These are phyloP conservation scores for Alouatta palliata DNA, from an alignment of 2,113 vertebrate species.

Conservation along the genomic window DNA sequence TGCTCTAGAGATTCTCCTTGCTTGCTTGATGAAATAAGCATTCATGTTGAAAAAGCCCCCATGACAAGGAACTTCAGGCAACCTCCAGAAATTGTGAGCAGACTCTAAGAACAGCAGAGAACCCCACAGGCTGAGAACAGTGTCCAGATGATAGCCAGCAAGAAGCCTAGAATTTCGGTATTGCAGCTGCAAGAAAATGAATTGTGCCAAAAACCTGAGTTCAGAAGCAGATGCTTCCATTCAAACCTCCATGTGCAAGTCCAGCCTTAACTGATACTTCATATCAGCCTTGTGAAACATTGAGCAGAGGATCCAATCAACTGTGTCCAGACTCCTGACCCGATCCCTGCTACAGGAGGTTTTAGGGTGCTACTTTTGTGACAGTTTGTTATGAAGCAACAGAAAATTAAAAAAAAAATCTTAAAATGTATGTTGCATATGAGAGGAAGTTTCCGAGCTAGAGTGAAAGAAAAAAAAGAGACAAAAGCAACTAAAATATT, in stretches of 20 bases:
- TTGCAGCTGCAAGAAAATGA: not conserved
- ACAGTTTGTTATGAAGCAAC: not conserved
- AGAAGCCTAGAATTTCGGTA: not conserved
- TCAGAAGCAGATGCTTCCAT: not conserved
- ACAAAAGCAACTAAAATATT: not conserved
- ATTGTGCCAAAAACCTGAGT: not conserved
- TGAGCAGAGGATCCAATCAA: not conserved
- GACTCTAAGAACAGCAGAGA: not conserved
- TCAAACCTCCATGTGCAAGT: not conserved
- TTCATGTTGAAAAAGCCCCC: not conserved
- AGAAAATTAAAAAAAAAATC: not conserved
- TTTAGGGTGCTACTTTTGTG: not conserved
- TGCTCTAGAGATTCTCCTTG: not conserved
- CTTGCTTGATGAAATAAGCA: not conserved
- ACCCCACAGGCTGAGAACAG: not conserved
- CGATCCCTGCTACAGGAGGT: not conserved
- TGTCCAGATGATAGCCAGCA: not conserved
- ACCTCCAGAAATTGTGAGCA: not conserved
- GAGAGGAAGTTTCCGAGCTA: not conserved
- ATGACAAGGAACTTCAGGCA: not conserved
- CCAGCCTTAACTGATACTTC: not conserved
- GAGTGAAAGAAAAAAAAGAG: not conserved
- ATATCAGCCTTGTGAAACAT: not conserved
- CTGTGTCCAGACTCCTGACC: not conserved
- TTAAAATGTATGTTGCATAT: not conserved